These are phyloP conservation scores for Zhuqinia jingwanae DNA, from an alignment of 2,888 invertebrate species.

Conservation along the genomic window DNA sequence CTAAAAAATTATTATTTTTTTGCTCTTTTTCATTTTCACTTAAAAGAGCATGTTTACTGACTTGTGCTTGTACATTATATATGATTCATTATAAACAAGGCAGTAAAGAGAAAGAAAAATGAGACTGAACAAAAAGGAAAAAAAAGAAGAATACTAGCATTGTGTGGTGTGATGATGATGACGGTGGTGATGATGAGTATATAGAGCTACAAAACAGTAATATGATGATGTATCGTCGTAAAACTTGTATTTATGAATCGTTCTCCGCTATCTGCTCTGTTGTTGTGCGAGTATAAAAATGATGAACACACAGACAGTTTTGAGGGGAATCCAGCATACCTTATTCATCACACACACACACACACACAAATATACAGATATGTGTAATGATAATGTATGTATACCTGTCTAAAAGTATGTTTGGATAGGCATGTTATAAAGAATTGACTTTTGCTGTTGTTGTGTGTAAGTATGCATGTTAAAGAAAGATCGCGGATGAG, in stretches of 20 bases:
- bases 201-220: conserved; percentile 22
- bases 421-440: conserved; percentile 51
- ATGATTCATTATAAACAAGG: conserved; percentile 55
- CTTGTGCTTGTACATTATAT: conserved; percentile 25
- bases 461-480: conserved; percentile 42
- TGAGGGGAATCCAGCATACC: conserved; percentile 18
- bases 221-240: conserved; percentile 2
- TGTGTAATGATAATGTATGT: background rate
- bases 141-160: conserved; percentile 28
- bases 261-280: background rate
- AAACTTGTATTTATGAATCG: conserved; percentile 14
- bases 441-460: conserved; percentile 42
- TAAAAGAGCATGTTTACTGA: conserved; percentile 41
- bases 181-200: conserved; percentile 38
- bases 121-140: conserved; percentile 50
- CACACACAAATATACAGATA: too few species aligned
- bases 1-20: conserved; percentile 62
- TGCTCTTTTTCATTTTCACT: conserved; percentile 49
- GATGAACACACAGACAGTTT: conserved; percentile 52
- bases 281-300: conserved; percentile 18
- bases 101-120: conserved; percentile 53
- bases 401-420: background rate
- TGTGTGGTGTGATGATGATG: too few species aligned
- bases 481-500: conserved; percentile 64
- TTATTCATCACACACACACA: background rate